Percentiles rank a stretch among this genome's conserved stretches.
These are phyloP conservation scores for Notechis scutatus DNA, from an alignment of 2,113 vertebrate genomes.

Conservation along the genomic window DNA sequence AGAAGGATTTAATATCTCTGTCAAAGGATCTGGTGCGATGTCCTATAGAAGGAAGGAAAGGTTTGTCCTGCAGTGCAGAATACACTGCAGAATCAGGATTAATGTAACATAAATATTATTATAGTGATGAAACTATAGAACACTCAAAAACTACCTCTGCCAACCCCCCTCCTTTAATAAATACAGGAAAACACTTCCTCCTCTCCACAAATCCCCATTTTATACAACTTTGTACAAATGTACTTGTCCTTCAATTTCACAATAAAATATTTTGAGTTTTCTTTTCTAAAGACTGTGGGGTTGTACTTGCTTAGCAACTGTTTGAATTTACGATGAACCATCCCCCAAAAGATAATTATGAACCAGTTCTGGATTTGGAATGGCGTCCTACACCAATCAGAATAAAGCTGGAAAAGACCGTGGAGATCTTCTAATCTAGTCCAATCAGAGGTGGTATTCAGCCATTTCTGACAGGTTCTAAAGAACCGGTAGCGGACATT, in stretches of 20 bases:
- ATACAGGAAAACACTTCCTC: background rate
- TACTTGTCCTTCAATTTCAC: background rate
- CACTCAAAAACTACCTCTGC: background rate
- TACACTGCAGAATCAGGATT: background rate
- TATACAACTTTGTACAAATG: background rate
- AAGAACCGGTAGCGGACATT: too few relatives aligned
- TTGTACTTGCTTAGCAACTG: background rate
- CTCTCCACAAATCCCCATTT: background rate
- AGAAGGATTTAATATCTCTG: background rate
- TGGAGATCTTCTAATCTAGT: too few relatives aligned
- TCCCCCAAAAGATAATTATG: background rate
- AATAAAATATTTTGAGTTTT: background rate
- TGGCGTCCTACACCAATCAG: too few relatives aligned
- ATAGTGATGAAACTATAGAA: background rate
- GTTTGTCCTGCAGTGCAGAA: background rate
- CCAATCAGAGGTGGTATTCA: too few relatives aligned
- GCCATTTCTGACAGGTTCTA: too few relatives aligned
- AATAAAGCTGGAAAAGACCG: too few relatives aligned
- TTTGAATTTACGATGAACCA: background rate
- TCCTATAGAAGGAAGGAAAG: background rate
- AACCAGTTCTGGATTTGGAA: background rate
- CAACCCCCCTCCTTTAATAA: background rate
- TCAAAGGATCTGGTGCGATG: background rate
- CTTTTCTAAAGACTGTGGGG: background rate
- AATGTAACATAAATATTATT: background rate